These are phyloP conservation scores for Hepsetus odoe DNA, from an alignment of 2,113 vertebrate species.

Conservation along the genomic window DNA sequence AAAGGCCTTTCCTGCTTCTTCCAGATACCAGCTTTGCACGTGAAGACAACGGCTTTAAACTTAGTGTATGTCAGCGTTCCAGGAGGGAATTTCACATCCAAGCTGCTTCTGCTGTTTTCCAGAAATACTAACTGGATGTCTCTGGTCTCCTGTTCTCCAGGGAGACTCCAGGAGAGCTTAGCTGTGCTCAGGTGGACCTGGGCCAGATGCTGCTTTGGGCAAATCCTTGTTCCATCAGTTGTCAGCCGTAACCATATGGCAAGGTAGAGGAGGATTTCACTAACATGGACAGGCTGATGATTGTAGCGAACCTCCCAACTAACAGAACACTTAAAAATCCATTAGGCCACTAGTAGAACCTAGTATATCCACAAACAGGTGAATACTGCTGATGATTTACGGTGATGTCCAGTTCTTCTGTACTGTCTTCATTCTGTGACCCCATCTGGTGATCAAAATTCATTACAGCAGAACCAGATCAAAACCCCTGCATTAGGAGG, in stretches of 20 bases:
- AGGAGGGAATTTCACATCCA: slow-evolving; percentile 2
- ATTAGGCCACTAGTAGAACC: too few relatives aligned
- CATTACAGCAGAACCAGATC: background rate
- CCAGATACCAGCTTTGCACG: too few relatives aligned
- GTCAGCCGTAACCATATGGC: slow-evolving; percentile 25
- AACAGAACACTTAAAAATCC: too few relatives aligned
- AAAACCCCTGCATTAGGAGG: too few relatives aligned
- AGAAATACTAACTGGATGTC: slow-evolving; percentile 45
- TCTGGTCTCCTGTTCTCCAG: slow-evolving; percentile 32
- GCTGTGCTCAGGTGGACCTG: slow-evolving; percentile 22
- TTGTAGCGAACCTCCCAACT: background rate
- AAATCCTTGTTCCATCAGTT: slow-evolving; percentile 35
- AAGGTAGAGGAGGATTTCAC: slow-evolving; percentile 25
- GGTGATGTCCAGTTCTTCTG: too few relatives aligned
- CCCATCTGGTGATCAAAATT: background rate
- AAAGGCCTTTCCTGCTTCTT: too few relatives aligned
- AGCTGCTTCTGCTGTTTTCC: slow-evolving; percentile 33
- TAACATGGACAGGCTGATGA: background rate
- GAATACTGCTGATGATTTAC: too few relatives aligned
- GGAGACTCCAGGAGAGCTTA: slow-evolving; percentile 37
- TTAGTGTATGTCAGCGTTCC: background rate
- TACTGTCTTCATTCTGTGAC: too few relatives aligned
- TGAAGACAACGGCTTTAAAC: too few relatives aligned
- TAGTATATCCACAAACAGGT: too few relatives aligned
- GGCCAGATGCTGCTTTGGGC: slow-evolving; percentile 24